Base-by-base conservation (phyloP, 2,113 vertebrate species). In the Neolamprologus kungweensis region DNA sequence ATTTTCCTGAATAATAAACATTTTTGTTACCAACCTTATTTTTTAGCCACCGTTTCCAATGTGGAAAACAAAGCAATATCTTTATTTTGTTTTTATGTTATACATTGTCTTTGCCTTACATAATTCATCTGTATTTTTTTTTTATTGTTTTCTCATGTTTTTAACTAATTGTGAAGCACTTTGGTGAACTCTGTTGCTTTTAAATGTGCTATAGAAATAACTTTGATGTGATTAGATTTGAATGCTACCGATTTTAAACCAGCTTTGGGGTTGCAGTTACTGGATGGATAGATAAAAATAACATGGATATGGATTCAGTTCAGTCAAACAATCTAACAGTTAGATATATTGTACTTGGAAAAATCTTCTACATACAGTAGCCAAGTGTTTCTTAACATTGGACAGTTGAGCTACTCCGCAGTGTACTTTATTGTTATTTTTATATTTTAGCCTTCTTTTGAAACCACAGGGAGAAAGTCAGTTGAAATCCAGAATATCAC, bases 1-100 rank as follows among this genome's bases (percentile, higher is more conserved):
- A 45, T 73, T 73, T 45, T 73, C 8, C 21, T 3, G 2, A 45
- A 42, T 0, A 26, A 10, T 45, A 1, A 23, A 16, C 5, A 13
- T 73, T 28, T 73, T 45, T 73, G 33, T 14, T 40, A 14, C 35
- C n/a, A 14, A 68, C 2, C 2, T 21, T 40, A 31, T 47, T 28
- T 75, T 28, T 75, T 50, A 47, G 9, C 9, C 42, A 11, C 16
- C 0, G 1, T 28, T 11, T 19, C 23, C 2, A 47, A 17, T 63
- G 31, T 35, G 58, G 58, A 63, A 11, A 35, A 63, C 4, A 63
- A 63, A 63, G 1, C 58, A 19, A 35, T 2, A 63, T 63, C 31
- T 7, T 35, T 35, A 63, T 63, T 35, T 63, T 35, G 31, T 63
- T 4, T 63, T 63, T 35, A 63, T 63, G 31, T 4, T 7, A 7